Evolutionary conservation across 2,797 vertebrate genomes (phyloP).

Genomic region (Simalia tracyae): DNA sequence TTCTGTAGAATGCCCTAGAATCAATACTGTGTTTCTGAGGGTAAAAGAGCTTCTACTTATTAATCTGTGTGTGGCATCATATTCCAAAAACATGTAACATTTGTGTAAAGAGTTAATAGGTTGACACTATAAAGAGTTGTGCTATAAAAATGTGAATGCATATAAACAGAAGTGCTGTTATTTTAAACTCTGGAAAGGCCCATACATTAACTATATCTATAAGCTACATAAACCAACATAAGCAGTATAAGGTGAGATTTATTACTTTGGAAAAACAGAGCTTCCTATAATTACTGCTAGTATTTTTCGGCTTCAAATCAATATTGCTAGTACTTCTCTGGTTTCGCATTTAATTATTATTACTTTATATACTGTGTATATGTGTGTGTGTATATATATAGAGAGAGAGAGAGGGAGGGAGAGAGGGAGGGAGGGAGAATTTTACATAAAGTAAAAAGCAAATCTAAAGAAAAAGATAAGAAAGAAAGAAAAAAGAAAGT

Average conservation of each 20-base stretch:
- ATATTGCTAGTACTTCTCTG: neutral
- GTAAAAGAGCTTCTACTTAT: no score
- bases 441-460: no score
- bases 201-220: neutral
- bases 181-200: neutral
- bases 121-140: neutral
- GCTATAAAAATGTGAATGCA: neutral
- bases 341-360: neutral
- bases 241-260: neutral
- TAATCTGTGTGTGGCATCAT: neutral
- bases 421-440: no score
- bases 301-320: neutral
- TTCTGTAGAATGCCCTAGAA: neutral
- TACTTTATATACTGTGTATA: neutral
- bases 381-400: no score
- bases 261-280: slow-evolving; percentile 2
- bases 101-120: neutral
- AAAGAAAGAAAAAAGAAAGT: no score
- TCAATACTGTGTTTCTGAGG: neutral
- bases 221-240: neutral
- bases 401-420: neutral
- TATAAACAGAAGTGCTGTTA: neutral
- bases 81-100: neutral
- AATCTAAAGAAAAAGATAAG: no score
- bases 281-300: neutral